Percentiles rank a stretch among this genome's conserved stretches.
Conservation (phyloP, 2,888 invertebrate species). For the Epirrita christyi region DNA sequence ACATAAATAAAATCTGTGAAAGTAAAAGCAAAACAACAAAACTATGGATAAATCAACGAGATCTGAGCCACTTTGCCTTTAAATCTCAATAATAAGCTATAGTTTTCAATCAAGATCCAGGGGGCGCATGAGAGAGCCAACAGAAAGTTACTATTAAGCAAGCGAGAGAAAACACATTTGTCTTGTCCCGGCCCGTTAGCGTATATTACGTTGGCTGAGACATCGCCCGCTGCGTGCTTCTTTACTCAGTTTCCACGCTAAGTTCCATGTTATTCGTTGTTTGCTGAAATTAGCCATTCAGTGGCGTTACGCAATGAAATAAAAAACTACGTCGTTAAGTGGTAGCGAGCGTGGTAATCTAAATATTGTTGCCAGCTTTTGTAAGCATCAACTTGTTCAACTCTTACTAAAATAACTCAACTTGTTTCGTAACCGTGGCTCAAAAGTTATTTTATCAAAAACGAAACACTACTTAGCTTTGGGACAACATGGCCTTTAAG, state of each 20-base stretch:
- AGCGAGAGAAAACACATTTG: conserved; percentile 83
- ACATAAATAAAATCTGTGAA: neutral
- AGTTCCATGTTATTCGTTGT: conserved; percentile 56
- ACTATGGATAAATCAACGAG: conserved; percentile 35
- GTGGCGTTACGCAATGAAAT: conserved; percentile 15
- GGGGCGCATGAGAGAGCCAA: conserved; percentile 54
- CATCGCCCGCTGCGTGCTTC: conserved; percentile 73
- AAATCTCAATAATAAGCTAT: conserved; percentile 67
- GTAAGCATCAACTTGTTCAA: conserved; percentile 47
- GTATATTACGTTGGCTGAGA: conserved; percentile 78
- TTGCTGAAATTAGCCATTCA: conserved; percentile 51
- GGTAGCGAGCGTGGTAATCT: conserved; percentile 17
- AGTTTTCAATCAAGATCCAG: conserved; percentile 72
- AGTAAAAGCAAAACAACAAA: conserved; percentile 1
- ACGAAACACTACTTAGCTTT: neutral
- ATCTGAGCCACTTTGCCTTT: conserved; percentile 38
- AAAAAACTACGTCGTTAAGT: conserved; percentile 39
- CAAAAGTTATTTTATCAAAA: conserved; percentile 58
- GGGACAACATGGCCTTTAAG: neutral
- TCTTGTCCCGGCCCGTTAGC: conserved; percentile 82
- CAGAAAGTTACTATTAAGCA: conserved; percentile 70
- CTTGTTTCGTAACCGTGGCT: conserved; percentile 48
- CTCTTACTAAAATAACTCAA: too few species aligned
- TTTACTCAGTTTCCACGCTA: conserved; percentile 64
- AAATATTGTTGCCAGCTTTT: conserved; percentile 14